phyloP scores from a whole-genome alignment of 1,140 invertebrate species.

The Cardiocondyla obscurior region DNA sequence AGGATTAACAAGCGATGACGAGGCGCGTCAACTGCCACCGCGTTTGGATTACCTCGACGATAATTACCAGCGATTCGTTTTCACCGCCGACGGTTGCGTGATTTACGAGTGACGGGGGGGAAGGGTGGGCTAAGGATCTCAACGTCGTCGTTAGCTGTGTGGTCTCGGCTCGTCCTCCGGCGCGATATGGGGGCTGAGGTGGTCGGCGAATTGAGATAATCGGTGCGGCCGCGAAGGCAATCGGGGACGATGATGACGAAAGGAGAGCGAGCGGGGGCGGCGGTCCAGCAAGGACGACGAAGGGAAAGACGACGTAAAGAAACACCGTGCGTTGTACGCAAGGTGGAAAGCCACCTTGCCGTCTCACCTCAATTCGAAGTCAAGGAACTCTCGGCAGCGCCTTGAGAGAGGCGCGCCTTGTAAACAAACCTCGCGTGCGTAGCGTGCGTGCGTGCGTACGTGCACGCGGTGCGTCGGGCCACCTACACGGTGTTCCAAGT shows the following conservation, averaged over 20 bases:
- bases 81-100: constrained; percentile 26
- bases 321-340: not conserved
- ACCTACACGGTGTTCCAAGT: constrained; percentile 40
- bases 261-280: not conserved
- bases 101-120: constrained; percentile 25
- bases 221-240: not conserved
- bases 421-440: constrained; percentile 70
- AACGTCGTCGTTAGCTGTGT: not conserved
- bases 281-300: not conserved
- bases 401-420: constrained; percentile 43
- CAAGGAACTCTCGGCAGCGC: constrained; percentile 65
- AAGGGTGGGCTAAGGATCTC: not conserved
- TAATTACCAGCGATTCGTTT: constrained; percentile 41
- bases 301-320: not conserved
- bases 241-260: not conserved
- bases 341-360: constrained; percentile 4
- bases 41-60: constrained; percentile 24
- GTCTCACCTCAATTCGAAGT: constrained; percentile 59
- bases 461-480: constrained; percentile 35
- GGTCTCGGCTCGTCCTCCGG: not conserved
- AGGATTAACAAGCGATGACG: constrained; percentile 26
- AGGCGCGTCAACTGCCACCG: not conserved
- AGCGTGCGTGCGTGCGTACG: constrained; percentile 20
- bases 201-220: constrained; percentile 20
- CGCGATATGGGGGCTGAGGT: not conserved